These are phyloP conservation scores for Therioaphis trifolii DNA, from an alignment of 2,888 invertebrate species.

Conservation along the genomic window DNA sequence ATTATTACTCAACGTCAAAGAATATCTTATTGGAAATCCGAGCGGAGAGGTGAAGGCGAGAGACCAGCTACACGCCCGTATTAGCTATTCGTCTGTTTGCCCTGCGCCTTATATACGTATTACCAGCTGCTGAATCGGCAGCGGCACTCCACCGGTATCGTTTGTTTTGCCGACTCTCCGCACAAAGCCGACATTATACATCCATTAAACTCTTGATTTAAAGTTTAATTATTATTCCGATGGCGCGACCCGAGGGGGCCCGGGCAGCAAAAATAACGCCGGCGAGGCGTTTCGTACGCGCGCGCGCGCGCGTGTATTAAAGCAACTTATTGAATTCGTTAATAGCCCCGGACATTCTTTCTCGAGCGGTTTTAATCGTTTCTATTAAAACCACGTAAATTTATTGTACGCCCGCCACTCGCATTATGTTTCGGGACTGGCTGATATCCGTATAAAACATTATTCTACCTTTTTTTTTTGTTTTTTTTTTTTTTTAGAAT, in stretches of 20 bases:
- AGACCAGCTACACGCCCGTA: neutral
- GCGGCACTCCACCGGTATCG: constrained; percentile 1
- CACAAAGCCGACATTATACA: constrained; percentile 43
- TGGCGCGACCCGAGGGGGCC: neutral
- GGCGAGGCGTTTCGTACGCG: neutral
- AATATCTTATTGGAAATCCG: neutral
- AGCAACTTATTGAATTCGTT: constrained; percentile 54
- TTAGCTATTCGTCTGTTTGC: constrained; percentile 44
- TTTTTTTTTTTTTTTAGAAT: too few relatives aligned
- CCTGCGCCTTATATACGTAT: neutral
- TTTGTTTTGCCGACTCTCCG: constrained; percentile 37
- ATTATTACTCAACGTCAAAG: neutral
- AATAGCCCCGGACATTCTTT: constrained; percentile 39
- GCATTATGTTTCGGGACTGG: neutral
- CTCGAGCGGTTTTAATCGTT: constrained; percentile 22
- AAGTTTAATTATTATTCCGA: constrained; percentile 58
- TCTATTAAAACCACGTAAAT: constrained; percentile 38
- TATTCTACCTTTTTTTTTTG: too few relatives aligned
- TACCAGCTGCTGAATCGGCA: neutral
- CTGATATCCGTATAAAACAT: too few relatives aligned
- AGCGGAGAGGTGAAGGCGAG: neutral
- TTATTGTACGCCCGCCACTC: neutral
- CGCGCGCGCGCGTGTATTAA: neutral
- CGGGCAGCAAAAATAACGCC: constrained; percentile 16
- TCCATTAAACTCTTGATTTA: constrained; percentile 59